Evolutionary conservation across 1,140 invertebrate genomes (phyloP), one percentile per base, ranked within the genome.

Genomic region (Sycophaga agraensis): DNA sequence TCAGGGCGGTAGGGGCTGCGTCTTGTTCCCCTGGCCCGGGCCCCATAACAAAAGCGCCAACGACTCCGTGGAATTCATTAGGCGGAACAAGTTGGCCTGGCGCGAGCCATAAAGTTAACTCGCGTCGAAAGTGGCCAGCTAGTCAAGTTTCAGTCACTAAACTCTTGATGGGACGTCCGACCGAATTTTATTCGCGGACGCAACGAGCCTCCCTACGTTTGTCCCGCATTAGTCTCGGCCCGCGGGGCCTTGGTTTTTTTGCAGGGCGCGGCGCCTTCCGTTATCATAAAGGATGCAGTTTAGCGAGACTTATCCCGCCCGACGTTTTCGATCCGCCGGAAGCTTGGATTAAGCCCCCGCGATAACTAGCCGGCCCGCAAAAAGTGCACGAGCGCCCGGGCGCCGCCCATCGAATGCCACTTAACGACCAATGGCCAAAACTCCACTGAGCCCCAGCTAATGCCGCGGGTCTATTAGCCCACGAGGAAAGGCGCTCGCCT

Each of bases 131-230:
- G 34, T 49, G 22, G 34, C 24, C 22, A 22, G 31, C 50, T 28
- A 48, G 24, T 35, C 49, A 42, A 59, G 35, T 60, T 53, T 60
- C 58, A 60, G 39, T 45, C 43, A 60, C 58, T 60, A 48, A 57
- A 57, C 34, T 48, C 34, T 28, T 39, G 8, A 39, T 19, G 43
- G 19, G 17, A 48, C 17, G 14, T 46, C 9, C 42, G 43, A 24
- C 43, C 39, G 17, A 45, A 57, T 24, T 57, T 37, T 26, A 35
- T 21, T 50, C 28, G 8, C 26, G 8, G 1, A 16, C 2, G 21
- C 11, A 8, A 22, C n/a, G 24, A 16, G 6, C 21, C 17, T 49
- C 19, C 6, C 2, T 31, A 17, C 4, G 6, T 31, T 31, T 31
- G n/a, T 11, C 34, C 19, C 28, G 26, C 7, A 42, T 42, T 42